phyloP scores from a whole-genome alignment of 2,797 vertebrate genomes.

The Hippocampus kuda region DNA sequence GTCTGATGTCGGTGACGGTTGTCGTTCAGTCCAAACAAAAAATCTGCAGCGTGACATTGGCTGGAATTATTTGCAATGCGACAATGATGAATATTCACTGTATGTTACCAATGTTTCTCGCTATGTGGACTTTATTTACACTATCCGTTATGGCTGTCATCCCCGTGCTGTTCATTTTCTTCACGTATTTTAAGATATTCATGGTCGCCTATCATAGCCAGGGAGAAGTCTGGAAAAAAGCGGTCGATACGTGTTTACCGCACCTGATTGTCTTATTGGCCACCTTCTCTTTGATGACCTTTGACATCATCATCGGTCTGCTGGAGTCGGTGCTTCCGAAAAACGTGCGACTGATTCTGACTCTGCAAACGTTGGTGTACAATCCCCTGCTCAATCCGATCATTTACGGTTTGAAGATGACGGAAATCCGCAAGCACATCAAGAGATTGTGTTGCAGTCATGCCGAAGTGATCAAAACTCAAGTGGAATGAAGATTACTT shows the following conservation, averaged over 20 bases:
- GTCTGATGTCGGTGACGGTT: background rate
- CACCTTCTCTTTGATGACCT: background rate
- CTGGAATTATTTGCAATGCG: conserved; percentile 1
- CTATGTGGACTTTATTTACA: background rate
- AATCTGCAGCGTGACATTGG: background rate
- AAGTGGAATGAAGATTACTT: no score
- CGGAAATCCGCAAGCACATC: background rate
- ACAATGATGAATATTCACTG: conserved; percentile 2
- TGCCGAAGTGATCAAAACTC: background rate
- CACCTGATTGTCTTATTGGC: background rate
- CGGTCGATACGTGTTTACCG: background rate
- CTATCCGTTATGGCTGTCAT: background rate
- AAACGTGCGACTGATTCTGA: background rate
- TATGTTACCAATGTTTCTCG: background rate
- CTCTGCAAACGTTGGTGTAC: background rate
- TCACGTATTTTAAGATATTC: conserved; percentile 5
- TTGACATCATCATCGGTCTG: conserved; percentile 10
- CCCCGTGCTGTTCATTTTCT: background rate
- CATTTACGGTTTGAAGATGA: background rate
- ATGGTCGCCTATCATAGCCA: background rate
- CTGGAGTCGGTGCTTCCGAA: conserved; percentile 16
- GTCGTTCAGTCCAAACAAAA: background rate
- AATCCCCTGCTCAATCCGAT: background rate
- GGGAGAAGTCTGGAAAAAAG: background rate
- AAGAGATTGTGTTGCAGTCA: background rate